Evolutionary conservation across 2,888 invertebrate genomes (phyloP).

Genomic region (Loripinus fragilis): DNA sequence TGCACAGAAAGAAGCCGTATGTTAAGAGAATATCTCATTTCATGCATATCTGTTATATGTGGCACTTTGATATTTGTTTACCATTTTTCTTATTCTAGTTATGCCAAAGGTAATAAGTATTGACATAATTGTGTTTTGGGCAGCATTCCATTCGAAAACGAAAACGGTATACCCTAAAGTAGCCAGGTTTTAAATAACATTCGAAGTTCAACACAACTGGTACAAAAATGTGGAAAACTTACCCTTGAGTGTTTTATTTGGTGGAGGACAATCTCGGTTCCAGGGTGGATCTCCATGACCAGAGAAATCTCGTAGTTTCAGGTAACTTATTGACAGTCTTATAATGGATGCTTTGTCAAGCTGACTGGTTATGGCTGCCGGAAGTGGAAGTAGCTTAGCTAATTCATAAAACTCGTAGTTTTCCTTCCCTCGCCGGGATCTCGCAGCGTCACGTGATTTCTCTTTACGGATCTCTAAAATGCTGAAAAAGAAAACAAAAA

Average conservation of each 20-base stretch:
- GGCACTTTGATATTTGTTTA: no score
- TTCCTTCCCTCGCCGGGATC: conserved; percentile 96
- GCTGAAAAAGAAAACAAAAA: conserved; percentile 73
- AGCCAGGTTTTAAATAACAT: no score
- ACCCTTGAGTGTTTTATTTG: conserved; percentile 73
- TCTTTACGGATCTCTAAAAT: conserved; percentile 88
- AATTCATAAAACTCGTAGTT: conserved; percentile 98
- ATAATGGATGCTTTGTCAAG: conserved; percentile 99
- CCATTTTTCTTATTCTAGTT: no score
- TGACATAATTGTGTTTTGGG: no score
- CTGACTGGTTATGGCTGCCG: conserved; percentile 96
- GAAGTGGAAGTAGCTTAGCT: conserved; percentile 96
- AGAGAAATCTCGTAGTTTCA: conserved; percentile 98
- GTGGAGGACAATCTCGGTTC: conserved; percentile 85
- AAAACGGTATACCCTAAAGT: no score
- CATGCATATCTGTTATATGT: no score
- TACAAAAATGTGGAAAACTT: conserved; percentile 8
- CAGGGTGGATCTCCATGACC: conserved; percentile 98
- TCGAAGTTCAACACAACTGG: no score
- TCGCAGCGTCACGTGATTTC: conserved; percentile 98
- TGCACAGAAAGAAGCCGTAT: no score
- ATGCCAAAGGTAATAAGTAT: no score
- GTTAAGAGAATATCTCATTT: no score
- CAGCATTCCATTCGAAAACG: no score
- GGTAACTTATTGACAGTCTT: conserved; percentile 96